A percentile compares a stretch with the other conserved stretches of the same genome.
Evolutionary conservation across 2,888 invertebrate species (phyloP).

Genomic region (Tetranychus truncatus): DNA sequence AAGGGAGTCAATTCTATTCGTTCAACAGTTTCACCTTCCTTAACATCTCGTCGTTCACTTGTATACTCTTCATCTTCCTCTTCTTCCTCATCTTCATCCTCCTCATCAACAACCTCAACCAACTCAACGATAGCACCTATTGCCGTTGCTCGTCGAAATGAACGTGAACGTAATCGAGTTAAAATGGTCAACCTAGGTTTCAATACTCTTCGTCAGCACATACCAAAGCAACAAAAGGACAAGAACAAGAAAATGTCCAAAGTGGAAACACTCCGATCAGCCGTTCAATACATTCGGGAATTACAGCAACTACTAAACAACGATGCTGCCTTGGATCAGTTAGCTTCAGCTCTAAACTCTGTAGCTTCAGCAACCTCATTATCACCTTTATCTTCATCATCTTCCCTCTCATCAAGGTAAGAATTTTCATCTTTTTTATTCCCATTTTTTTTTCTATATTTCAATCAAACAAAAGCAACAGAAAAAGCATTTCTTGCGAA

Average conservation of each 20-base stretch:
- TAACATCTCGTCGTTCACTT: not conserved
- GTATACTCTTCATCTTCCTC: not conserved
- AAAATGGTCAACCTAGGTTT: conserved; percentile 57
- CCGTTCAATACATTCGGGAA: conserved; percentile 73
- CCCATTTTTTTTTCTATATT: not conserved
- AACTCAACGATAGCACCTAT: not conserved
- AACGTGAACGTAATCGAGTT: conserved; percentile 78
- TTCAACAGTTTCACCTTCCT: not conserved
- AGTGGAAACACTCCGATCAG: conserved; percentile 59
- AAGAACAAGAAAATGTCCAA: conserved; percentile 31
- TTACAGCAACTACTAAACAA: conserved; percentile 40
- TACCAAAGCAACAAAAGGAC: conserved; percentile 43
- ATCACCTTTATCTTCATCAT: not conserved
- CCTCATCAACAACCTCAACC: not conserved
- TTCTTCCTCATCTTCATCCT: not conserved
- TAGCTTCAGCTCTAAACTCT: not conserved
- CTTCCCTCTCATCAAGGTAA: not conserved
- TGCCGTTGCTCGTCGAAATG: conserved; percentile 63
- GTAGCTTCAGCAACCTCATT: not conserved
- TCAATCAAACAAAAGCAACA: no score
- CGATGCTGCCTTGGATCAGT: not conserved
- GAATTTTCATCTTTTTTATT: not conserved
- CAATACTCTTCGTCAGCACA: conserved; percentile 68
- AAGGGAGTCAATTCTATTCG: not conserved
- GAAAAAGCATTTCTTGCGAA: no score